Evolutionary conservation across 2,888 invertebrate species (phyloP).

Genomic region (Drosophila kanekoi): DNA sequence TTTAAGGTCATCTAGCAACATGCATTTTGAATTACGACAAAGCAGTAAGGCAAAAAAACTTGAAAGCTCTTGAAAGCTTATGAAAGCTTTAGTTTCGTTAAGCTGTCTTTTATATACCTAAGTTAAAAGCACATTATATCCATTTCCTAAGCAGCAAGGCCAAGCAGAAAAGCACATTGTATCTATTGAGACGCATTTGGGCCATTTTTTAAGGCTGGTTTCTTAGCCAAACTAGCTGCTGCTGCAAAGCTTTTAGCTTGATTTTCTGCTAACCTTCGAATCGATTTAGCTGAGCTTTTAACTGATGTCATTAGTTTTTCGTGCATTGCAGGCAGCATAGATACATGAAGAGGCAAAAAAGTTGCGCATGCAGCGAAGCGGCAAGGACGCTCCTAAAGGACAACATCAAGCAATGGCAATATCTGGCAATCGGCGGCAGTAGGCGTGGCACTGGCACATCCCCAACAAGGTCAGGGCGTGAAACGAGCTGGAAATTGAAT

Average conservation of each 20-base stretch:
- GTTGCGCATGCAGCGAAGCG: conserved; percentile 51
- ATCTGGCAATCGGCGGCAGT: conserved; percentile 13
- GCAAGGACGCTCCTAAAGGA: conserved; percentile 50
- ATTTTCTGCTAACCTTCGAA: not conserved
- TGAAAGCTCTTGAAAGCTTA: no score
- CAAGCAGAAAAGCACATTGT: no score
- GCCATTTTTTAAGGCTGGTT: no score
- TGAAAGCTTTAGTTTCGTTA: no score
- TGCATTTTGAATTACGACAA: no score
- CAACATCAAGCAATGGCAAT: conserved; percentile 15
- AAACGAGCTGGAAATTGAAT: conserved; percentile 45
- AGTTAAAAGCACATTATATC: no score
- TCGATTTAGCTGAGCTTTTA: not conserved
- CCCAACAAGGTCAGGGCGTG: conserved; percentile 43
- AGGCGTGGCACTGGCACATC: conserved; percentile 25
- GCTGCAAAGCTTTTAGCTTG: not conserved
- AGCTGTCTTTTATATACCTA: no score
- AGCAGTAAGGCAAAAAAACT: no score
- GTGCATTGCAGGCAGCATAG: conserved; percentile 32
- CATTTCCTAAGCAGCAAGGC: no score
- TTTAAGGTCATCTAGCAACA: no score
- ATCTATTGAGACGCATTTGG: no score
- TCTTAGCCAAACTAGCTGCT: not conserved
- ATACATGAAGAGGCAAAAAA: conserved; percentile 15
- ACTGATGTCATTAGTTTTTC: conserved; percentile 1